Conservation (phyloP, 2,888 invertebrate genomes). For the Lasius platythorax region DNA sequence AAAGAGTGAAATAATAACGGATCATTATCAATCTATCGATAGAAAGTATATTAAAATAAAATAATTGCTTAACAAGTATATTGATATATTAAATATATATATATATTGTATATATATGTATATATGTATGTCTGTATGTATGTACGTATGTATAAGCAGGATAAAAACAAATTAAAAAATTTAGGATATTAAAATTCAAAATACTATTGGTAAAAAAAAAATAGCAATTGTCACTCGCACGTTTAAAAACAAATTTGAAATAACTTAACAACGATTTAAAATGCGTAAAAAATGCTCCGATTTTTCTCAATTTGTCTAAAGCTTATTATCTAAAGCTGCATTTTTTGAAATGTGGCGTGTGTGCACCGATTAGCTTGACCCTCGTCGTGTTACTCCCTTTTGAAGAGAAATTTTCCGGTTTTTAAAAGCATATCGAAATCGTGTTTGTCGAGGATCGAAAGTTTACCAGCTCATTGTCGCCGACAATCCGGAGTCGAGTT, state of each 20-base stretch:
- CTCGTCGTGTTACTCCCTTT: constrained; percentile 39
- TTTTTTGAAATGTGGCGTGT: constrained; percentile 16
- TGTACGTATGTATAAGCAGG: neutral
- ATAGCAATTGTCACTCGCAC: neutral
- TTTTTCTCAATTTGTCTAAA: constrained; percentile 36
- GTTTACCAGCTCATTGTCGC: constrained; percentile 82
- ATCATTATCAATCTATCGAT: neutral
- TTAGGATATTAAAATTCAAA: neutral
- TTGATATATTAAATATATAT: neutral
- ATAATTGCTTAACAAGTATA: neutral
- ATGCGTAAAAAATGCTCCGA: neutral
- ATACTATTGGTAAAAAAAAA: neutral
- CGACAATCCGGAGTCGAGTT: constrained; percentile 83
- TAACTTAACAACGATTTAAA: neutral
- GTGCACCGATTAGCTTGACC: constrained; percentile 62
- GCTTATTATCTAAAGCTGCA: constrained; percentile 52
- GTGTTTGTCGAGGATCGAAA: constrained; percentile 81
- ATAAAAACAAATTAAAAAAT: neutral
- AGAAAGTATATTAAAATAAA: neutral
- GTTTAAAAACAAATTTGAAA: constrained; percentile 13
- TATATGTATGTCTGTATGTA: too few species aligned
- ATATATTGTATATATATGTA: too few species aligned
- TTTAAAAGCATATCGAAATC: constrained; percentile 68
- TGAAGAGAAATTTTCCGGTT: constrained; percentile 42
- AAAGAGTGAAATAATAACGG: neutral